Evolutionary conservation across 30 jellyfish, hydroid and myxozoan species (phyloP).

Genomic region (Cassiopea xamachana): DNA sequence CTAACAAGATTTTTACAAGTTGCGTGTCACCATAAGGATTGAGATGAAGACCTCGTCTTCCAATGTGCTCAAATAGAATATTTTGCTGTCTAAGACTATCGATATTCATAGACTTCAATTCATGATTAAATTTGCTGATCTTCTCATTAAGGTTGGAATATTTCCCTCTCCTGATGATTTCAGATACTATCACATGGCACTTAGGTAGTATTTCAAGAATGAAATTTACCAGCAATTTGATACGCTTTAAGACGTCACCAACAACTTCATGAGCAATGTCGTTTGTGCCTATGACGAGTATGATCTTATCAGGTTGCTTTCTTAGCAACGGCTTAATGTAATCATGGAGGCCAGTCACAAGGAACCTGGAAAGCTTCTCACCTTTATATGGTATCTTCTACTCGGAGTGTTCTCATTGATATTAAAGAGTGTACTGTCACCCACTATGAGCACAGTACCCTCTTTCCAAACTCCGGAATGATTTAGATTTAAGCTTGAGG

Average conservation of each 20-base stretch:
- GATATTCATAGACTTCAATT: background rate
- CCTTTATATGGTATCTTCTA: slow-evolving; percentile 8
- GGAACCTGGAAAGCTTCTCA: slow-evolving; percentile 31
- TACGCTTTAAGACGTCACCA: background rate
- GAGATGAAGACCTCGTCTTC: slow-evolving; percentile 2
- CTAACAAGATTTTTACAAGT: background rate
- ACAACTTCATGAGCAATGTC: background rate
- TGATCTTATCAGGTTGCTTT: background rate
- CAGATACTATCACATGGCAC: slow-evolving; percentile 8
- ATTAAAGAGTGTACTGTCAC: slow-evolving; percentile 7
- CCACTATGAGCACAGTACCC: slow-evolving; percentile 18
- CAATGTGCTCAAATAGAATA: background rate
- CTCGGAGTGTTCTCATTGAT: slow-evolving; percentile 19
- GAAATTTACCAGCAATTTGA: background rate
- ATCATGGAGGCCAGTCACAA: background rate
- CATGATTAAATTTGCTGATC: background rate
- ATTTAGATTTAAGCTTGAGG: background rate
- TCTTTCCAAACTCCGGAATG: background rate
- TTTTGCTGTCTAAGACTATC: slow-evolving; percentile 17
- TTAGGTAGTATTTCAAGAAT: background rate
- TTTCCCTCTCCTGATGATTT: background rate
- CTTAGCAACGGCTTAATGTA: background rate
- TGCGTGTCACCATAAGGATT: slow-evolving; percentile 4
- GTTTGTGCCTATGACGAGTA: background rate
- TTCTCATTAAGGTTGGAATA: background rate